A percentile compares a stretch with the other conserved stretches of the same genome.
Conservation (phyloP, 1,140 invertebrate species). For the Drosophila ananassae region DNA sequence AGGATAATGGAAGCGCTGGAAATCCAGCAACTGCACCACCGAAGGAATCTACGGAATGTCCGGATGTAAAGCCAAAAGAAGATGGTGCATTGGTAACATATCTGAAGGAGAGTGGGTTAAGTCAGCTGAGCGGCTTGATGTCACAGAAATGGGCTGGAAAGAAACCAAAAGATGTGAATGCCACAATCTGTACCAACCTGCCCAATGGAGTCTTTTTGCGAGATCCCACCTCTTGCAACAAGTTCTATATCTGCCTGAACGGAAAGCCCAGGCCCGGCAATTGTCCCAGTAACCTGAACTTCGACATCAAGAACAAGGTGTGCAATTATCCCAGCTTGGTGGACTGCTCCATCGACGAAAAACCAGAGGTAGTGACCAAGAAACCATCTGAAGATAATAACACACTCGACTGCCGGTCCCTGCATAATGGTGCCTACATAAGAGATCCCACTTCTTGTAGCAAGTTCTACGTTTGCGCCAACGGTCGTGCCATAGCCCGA, state of each 20-base stretch:
- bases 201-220: constrained; percentile 47
- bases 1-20: background rate
- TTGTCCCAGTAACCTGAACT: constrained; percentile 48
- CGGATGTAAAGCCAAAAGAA: background rate
- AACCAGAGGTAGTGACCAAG: background rate
- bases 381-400: background rate
- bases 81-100: background rate
- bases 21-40: background rate
- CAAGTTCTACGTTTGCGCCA: constrained; percentile 57
- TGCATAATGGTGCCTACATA: constrained; percentile 42
- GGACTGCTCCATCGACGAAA: constrained; percentile 28
- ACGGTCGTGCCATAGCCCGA: constrained; percentile 38
- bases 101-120: background rate
- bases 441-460: constrained; percentile 46
- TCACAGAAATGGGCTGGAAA: background rate
- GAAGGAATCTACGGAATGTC: background rate
- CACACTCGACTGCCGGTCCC: constrained; percentile 22
- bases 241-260: constrained; percentile 53
- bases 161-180: background rate
- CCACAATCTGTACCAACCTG: constrained; percentile 2
- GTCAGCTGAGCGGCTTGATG: background rate
- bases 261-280: constrained; percentile 20
- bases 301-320: constrained; percentile 56
- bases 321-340: constrained; percentile 59
- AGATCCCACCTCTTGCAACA: constrained; percentile 26